Base-by-base conservation (phyloP, 2,797 vertebrate genomes). In the Coilia nasus region DNA sequence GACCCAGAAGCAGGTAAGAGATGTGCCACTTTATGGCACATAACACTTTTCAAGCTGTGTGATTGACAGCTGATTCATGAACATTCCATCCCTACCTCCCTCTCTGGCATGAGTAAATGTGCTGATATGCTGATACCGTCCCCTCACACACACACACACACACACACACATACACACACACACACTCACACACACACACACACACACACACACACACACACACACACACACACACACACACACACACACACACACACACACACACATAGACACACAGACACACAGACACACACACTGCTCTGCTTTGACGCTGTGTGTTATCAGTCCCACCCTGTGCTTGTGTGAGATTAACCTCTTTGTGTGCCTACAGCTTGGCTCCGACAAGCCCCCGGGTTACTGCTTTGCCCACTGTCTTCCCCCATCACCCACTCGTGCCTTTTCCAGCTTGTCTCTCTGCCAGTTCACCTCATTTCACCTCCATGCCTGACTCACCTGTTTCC, bases 221-320 rank as follows among this genome's bases (percentile, higher is more conserved):
- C 62, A 28, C 62, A 64, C 10, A 67, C 50, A 14, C 50, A 54
- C 2, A 54, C 50, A 54, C 50, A 54, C 50, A 54, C 2, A 54
- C 19, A 23, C 60, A n/a, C 19, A n/a, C 60, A n/a, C 60, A 64
- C 60, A 67, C 62, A 67, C 62, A 67, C 62, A 67, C 23, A 67
- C 10, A 67, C 62, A 67, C 9, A 67, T 10, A 67, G 23, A 67
- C 62, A 67, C 62, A 64, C 60, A 25, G 6, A 64, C 60, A 64
- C 23, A 67, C 62, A 67, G 25, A 67, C 62, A 67, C 62, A 23
- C 2, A 67, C 71, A 44, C 15, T 41, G 35, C 15, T 21, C 17
- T 78, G 31, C 31, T 19, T 19, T 78, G 71, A n/a, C 0, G 14
- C 6, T 21, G 15, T 10, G 50, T 78, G 35, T 0, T 59, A 2